Evolutionary conservation across 1,140 invertebrate species (phyloP).

Genomic region (Andrena cerasifolii): DNA sequence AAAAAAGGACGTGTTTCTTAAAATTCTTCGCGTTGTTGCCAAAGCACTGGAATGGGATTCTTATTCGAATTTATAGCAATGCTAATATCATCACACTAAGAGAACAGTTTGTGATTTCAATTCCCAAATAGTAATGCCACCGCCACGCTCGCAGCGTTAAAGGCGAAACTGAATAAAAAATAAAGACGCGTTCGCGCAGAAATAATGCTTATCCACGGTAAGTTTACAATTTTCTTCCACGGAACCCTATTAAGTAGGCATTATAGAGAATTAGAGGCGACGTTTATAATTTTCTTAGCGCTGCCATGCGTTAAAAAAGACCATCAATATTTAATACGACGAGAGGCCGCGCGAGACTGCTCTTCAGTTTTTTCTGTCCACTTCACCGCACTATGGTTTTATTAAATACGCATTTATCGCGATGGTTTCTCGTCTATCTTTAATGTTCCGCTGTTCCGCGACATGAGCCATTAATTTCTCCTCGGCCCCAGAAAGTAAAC

Average conservation of each 20-base stretch:
- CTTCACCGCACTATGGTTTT: background rate
- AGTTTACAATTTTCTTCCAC: too few species aligned
- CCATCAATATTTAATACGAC: background rate
- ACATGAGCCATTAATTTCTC: background rate
- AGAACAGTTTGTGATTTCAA: conserved; percentile 22
- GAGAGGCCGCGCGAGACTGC: background rate
- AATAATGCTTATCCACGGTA: too few species aligned
- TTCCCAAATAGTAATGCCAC: background rate
- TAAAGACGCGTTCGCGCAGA: too few species aligned
- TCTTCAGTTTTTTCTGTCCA: background rate
- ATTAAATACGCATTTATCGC: background rate
- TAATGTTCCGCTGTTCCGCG: background rate
- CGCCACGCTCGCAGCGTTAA: background rate
- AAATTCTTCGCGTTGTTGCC: too few species aligned
- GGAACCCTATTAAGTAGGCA: too few species aligned
- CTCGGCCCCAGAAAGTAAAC: background rate
- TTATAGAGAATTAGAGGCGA: too few species aligned
- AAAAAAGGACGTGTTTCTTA: too few species aligned
- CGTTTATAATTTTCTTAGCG: too few species aligned
- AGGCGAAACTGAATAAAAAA: background rate
- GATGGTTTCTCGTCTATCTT: background rate
- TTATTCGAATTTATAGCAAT: too few species aligned
- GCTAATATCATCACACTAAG: too few species aligned
- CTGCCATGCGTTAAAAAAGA: too few species aligned
- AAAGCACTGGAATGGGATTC: too few species aligned